A percentile compares a stretch with the other conserved stretches of the same genome.
Evolutionary conservation across 2,888 invertebrate genomes (phyloP).

Genomic region (Cephus rjabovi): DNA sequence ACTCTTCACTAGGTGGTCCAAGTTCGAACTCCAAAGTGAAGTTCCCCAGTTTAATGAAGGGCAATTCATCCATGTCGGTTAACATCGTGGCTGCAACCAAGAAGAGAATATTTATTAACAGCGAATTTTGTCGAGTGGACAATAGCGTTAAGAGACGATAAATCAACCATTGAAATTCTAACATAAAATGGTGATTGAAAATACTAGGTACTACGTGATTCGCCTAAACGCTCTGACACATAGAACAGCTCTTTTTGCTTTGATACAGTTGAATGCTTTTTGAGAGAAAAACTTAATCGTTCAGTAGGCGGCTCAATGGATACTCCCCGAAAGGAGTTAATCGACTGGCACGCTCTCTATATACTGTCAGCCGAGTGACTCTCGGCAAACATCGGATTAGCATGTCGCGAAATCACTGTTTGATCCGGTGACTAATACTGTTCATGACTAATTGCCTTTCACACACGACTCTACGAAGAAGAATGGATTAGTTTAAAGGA

Average conservation of each 20-base stretch:
- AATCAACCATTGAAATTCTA: background rate
- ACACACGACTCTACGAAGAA: background rate
- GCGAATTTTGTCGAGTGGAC: background rate
- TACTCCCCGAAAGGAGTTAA: background rate
- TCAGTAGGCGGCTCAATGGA: background rate
- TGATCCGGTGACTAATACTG: background rate
- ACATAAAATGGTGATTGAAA: background rate
- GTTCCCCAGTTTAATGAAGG: slow-evolving; percentile 76
- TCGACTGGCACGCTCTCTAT: background rate
- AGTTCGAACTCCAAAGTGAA: slow-evolving; percentile 78
- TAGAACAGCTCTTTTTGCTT: background rate
- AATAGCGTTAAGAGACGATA: background rate
- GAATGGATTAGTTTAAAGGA: background rate
- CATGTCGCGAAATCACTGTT: background rate
- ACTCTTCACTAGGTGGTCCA: slow-evolving; percentile 73
- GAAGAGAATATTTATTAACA: background rate
- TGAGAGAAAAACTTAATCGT: background rate
- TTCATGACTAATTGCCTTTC: background rate
- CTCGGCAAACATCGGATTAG: background rate
- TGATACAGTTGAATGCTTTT: background rate
- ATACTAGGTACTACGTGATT: background rate
- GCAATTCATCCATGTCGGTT: slow-evolving; percentile 77
- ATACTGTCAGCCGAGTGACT: background rate
- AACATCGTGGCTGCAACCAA: slow-evolving; percentile 75
- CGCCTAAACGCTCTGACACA: background rate